Evolutionary conservation across 2,888 invertebrate species (phyloP).

Genomic region (Ectemnius lituratus): DNA sequence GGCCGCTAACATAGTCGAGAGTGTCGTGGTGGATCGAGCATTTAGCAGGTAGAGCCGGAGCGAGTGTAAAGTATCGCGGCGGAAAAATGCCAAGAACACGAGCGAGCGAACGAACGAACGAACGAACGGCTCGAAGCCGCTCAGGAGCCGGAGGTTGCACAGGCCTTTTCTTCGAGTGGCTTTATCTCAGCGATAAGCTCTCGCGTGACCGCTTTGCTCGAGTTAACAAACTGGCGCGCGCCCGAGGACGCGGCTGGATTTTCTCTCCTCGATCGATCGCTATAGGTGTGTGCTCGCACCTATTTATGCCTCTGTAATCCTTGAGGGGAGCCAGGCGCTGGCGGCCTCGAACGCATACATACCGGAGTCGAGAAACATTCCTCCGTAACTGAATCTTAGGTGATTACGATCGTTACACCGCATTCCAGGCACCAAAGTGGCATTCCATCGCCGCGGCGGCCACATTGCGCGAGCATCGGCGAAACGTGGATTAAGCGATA

Average conservation of each 20-base stretch:
- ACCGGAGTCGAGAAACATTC: conserved; percentile 64
- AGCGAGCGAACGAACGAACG: neutral
- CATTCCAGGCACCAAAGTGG: conserved; percentile 73
- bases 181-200: conserved; percentile 5
- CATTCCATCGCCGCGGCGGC: conserved; percentile 61
- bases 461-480: conserved; percentile 64
- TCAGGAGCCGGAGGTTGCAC: neutral
- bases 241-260: conserved; percentile 17
- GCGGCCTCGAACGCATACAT: conserved; percentile 54
- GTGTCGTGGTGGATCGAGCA: neutral
- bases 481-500: conserved; percentile 61
- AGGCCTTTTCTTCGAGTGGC: conserved; percentile 5
- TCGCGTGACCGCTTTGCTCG: conserved; percentile 5
- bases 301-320: conserved; percentile 52
- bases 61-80: neutral
- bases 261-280: conserved; percentile 35
- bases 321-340: conserved; percentile 9
- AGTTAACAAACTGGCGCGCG: conserved; percentile 8
- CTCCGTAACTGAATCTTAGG: conserved; percentile 65
- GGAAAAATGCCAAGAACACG: neutral
- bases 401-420: conserved; percentile 71
- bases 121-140: neutral
- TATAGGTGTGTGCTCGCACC: conserved; percentile 27
- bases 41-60: neutral
- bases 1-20: neutral